These are phyloP conservation scores for Parelbella ahira DNA, from an alignment of 2,888 invertebrate species.

Conservation along the genomic window DNA sequence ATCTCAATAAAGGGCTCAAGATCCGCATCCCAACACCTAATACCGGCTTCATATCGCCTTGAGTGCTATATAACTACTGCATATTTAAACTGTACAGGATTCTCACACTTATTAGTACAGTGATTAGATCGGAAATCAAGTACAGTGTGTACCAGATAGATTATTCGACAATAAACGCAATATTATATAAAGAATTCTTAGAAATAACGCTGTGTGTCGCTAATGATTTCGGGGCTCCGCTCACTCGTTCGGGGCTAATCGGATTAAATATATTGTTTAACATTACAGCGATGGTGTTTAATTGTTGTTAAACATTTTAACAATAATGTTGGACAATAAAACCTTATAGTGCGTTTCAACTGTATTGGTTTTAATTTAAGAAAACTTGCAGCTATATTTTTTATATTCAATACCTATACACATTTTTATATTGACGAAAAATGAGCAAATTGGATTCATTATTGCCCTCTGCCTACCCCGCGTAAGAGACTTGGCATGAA, in stretches of 20 bases:
- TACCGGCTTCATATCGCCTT: conserved; percentile 34
- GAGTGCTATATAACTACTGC: conserved; percentile 15
- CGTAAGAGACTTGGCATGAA: no score
- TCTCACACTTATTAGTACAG: conserved; percentile 2
- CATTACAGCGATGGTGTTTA: no score
- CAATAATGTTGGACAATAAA: no score
- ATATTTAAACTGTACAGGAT: neutral
- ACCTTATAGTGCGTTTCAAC: no score
- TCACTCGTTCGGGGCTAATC: neutral
- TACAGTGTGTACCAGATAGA: conserved; percentile 1
- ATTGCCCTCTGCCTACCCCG: no score
- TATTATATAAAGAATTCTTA: conserved; percentile 23
- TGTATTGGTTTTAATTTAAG: no score
- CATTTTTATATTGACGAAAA: no score
- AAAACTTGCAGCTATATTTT: no score
- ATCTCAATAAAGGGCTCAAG: conserved; percentile 38
- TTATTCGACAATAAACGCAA: conserved; percentile 23
- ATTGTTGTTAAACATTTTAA: no score
- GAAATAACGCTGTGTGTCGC: conserved; percentile 16
- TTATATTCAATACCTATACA: no score
- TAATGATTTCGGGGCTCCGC: conserved; percentile 3
- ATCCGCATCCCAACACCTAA: conserved; percentile 38
- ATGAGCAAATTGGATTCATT: no score
- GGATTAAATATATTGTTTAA: neutral
- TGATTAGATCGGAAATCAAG: neutral